Evolutionary conservation across 2,113 vertebrate species (phyloP), one percentile per base, ranked within the genome.

Genomic region (Leucopsar rothschildi): DNA sequence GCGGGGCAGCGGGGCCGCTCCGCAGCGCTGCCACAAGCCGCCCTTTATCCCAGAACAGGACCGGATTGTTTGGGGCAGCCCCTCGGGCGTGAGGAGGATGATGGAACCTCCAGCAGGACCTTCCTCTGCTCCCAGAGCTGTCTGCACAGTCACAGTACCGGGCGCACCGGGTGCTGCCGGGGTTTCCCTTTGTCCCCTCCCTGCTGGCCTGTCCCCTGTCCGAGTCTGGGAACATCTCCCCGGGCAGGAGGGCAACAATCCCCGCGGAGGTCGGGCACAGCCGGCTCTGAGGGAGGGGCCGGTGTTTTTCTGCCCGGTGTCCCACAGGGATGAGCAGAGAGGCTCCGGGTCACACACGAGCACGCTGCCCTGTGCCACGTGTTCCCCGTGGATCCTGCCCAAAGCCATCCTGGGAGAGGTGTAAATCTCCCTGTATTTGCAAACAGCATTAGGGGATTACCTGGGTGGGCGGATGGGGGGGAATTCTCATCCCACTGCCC

Each of bases 391-490:
- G 10, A 20, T 60, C 80, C 60, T 5, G 64, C 37, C 86, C 28
- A 50, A 76, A 82, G 84, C 86, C 7, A 0, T 9, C 37, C 81
- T 0, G 10, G 37, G 53, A 2, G 50, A 79, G 91, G 87, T 72
- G 81, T 13, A 84, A 93, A 93, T 85, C 94, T 24, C 60, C 64
- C 69, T 10, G 72, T 75, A 6, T 78, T 79, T 53, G 71, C 92
- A 88, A 88, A 88, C 95, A 82, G 88, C 80, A 40, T 82, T 72
- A 88, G 35, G 44, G 57, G 94, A 95, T 97, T 89, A 93, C 86
- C 76, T 86, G 95, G 68, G 14, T 0, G 9, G 39, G 35, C 0
- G 1, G 82, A 37, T 9, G 24, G 16, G 33, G 53, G 18, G 45
- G 50, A 28, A 47, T 77, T 63, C 86, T 57, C 29, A 3, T 6